A percentile compares a stretch with the other conserved stretches of the same genome.
Evolutionary conservation across 2,888 invertebrate genomes (phyloP).

Genomic region (Catotricha subobsoleta): DNA sequence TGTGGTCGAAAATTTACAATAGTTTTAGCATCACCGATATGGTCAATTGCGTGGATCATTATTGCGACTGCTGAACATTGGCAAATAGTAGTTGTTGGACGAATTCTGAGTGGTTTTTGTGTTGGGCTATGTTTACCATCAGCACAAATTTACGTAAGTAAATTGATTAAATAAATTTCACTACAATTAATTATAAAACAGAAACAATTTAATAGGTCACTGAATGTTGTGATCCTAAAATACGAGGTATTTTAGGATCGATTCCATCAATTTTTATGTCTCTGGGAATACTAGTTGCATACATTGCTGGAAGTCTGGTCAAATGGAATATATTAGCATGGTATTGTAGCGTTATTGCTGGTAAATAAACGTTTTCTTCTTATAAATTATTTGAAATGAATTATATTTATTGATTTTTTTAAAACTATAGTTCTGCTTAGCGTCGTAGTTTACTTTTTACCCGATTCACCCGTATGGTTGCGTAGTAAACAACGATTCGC

Average conservation of each 20-base stretch:
- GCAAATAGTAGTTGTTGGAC: constrained; percentile 33
- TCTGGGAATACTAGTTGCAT: constrained; percentile 41
- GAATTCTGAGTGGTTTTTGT: constrained; percentile 40
- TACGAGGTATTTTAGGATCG: constrained; percentile 44
- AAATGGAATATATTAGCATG: constrained; percentile 41
- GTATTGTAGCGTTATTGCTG: constrained; percentile 32
- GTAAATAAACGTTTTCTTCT: constrained; percentile 19
- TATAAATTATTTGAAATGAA: background rate
- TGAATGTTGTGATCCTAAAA: constrained; percentile 44
- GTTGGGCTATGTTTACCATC: constrained; percentile 41
- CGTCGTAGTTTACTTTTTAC: constrained; percentile 30
- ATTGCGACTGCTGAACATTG: constrained; percentile 34
- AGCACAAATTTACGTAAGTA: constrained; percentile 43
- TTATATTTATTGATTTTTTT: background rate
- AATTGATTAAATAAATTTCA: background rate
- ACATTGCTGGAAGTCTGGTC: constrained; percentile 37
- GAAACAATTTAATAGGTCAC: constrained; percentile 30
- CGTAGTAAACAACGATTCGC: constrained; percentile 30
- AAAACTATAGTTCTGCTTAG: constrained; percentile 20
- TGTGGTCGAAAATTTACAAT: constrained; percentile 36
- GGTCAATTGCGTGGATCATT: constrained; percentile 36
- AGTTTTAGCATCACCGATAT: constrained; percentile 33
- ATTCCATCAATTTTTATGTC: constrained; percentile 47
- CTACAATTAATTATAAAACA: background rate
- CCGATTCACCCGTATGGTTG: constrained; percentile 46